Evolutionary conservation across 1,140 invertebrate species (phyloP).

Genomic region (Drosophila azteca): DNA sequence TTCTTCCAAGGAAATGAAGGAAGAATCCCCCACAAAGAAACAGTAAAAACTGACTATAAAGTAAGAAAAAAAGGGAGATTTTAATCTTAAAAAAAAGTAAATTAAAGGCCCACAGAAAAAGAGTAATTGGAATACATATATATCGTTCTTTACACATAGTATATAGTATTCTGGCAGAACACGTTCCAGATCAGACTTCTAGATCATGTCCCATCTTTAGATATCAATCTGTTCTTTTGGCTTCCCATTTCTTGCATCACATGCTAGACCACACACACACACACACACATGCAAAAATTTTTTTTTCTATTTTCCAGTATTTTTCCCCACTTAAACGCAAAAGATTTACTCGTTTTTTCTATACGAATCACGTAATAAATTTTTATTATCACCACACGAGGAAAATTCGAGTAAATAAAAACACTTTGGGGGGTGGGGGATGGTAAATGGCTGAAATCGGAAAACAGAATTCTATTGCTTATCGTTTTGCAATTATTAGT

Average conservation of each 20-base stretch:
- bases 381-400: conserved; percentile 57
- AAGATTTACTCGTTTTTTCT: conserved; percentile 29
- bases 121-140: neutral
- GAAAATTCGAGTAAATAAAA: conserved; percentile 19
- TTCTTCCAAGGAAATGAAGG: no score
- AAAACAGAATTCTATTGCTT: no score
- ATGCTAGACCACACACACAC: conserved; percentile 33
- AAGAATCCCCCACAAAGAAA: no score
- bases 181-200: neutral
- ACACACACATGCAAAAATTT: conserved; percentile 15
- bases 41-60: no score
- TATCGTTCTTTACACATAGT: no score
- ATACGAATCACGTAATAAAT: conserved; percentile 67
- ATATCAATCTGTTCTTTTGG: conserved; percentile 14
- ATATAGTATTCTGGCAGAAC: neutral
- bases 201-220: conserved; percentile 1
- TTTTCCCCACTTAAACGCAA: conserved; percentile 26
- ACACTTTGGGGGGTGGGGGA: no score
- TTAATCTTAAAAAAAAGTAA: neutral
- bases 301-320: conserved; percentile 25
- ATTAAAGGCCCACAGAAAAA: neutral
- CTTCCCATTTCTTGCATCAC: conserved; percentile 21
- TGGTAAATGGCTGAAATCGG: no score
- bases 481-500: neutral
- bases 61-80: no score